Evolutionary conservation across 64 coral and sea anemone genomes (phyloP).

Genomic region (Trachythela sp.): DNA sequence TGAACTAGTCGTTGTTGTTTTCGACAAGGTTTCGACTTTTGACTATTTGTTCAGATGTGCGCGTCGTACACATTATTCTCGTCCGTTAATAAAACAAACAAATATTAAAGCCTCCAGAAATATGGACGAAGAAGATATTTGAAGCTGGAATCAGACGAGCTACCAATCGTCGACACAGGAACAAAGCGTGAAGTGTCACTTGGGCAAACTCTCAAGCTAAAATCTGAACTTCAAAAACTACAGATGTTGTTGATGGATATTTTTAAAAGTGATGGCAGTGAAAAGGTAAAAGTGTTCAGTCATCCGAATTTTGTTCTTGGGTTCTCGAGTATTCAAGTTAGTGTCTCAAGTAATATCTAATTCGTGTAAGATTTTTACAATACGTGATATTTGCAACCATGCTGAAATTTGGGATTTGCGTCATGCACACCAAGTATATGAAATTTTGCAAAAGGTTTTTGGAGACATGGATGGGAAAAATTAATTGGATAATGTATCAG

Average conservation of each 20-base stretch:
- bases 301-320: not conserved
- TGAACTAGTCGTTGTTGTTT: no score
- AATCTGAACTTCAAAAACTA: not conserved
- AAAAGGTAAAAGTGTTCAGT: not conserved
- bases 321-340: constrained; percentile 59
- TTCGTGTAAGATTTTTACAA: constrained; percentile 22
- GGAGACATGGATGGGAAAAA: constrained; percentile 11
- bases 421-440: constrained; percentile 49
- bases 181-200: not conserved
- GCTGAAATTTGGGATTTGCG: constrained; percentile 60
- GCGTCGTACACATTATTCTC: no score
- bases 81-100: no score
- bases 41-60: no score
- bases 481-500: not conserved
- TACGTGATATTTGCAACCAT: constrained; percentile 35
- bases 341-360: constrained; percentile 43
- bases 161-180: not conserved
- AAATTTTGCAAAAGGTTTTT: constrained; percentile 43
- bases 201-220: not conserved
- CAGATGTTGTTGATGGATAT: not conserved
- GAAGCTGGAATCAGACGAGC: not conserved
- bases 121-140: no score
- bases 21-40: no score
- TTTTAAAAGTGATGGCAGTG: not conserved
- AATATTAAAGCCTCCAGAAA: no score